Base-by-base conservation (phyloP, 2,113 vertebrate genomes). In the Hypocryptadius cinnamomeus region DNA sequence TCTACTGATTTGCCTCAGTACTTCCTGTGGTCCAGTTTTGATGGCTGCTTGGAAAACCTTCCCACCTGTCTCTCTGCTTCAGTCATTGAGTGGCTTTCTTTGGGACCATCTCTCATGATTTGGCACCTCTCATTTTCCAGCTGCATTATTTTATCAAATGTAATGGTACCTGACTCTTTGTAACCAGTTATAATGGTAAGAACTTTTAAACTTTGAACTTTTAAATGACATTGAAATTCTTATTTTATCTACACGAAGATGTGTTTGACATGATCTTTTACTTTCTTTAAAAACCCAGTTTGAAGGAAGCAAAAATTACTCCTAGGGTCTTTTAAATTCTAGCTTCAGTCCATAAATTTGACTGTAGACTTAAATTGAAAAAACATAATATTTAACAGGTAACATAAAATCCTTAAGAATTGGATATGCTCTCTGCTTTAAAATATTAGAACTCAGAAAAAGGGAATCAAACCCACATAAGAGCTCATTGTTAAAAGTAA, bases 371-470 rank as follows among this genome's bases (percentile, higher is more conserved):
- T 89, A 86, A 92, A 94, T 33, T 92, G 89, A 82, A 93, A 94
- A 92, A 37, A 10, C 23, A 27, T 93, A 89, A 79, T 77, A 77
- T 94, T 94, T 95, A 92, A 87, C 50, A 91, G 90, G 82, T 59
- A 87, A 44, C 71, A 61, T 88, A 90, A 95, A 94, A 91, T 78
- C 79, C 74, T 68, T 51, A 79, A 78, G 84, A 85, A 83, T 3
- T 83, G 45, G 63, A 92, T 65, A 28, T 83, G 48, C 8, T 70
- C 5, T 82, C 50, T 73, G 66, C 81, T 93, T 94, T 95, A 60
- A 83, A 87, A 89, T 56, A 35, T 70, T 91, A 77, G 48, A 83
- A 86, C n/a, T 83, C 65, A 66, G 76, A 50, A 94, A 78, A 90
- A 64, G 21, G 54, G 77, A 91, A 83, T 83, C 44, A 68, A 91